Evolutionary conservation across 2,113 vertebrate genomes (phyloP), one percentile per base, ranked within the genome.

Genomic region (Muscicapa adusta): DNA sequence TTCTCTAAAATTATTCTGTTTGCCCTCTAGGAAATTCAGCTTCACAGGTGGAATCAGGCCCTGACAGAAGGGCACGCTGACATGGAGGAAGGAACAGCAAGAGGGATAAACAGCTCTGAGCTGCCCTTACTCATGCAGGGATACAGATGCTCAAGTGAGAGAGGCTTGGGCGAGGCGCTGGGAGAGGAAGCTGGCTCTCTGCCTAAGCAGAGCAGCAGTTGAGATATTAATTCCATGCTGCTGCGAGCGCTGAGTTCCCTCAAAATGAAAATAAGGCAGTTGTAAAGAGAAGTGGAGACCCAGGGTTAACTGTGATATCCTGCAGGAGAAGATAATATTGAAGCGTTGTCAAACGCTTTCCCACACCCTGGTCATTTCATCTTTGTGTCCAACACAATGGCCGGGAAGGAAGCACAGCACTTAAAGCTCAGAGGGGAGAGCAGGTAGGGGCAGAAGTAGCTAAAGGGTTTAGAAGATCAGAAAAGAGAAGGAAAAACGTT

Each of bases 91-190:
- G 33, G 71, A 79, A 42, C 9, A 26, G 70, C 62, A 57, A 45
- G 89, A 68, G 23, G 45, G 23, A 75, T 50, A 14, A 91, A 31
- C 11, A 91, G 74, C 54, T 76, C 58, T 3, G 1, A 8, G 11
- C 91, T 73, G 58, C 43, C 57, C 58, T 65, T 34, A 15, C 15
- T 48, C 62, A 12, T 2, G n/a, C 57, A 38, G 65, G 14, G 73
- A 50, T 63, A 20, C 45, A 42, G 73, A 66, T 50, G 81, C 40
- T 68, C 70, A 22, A 50, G 66, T 8, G 74, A 0, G 8, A 94
- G 91, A 68, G 71, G 1, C 25, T 57, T 14, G 1, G 24, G 70
- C 1, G 0, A 5, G 0, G 0, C 0, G 0, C 14, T 36, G 65
- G 28, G 56, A 60, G 53, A 65, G 72, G 72, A 58, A 40, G 22